Evolutionary conservation across 2,113 vertebrate species (phyloP).

Genomic region (Rhea pennata): DNA sequence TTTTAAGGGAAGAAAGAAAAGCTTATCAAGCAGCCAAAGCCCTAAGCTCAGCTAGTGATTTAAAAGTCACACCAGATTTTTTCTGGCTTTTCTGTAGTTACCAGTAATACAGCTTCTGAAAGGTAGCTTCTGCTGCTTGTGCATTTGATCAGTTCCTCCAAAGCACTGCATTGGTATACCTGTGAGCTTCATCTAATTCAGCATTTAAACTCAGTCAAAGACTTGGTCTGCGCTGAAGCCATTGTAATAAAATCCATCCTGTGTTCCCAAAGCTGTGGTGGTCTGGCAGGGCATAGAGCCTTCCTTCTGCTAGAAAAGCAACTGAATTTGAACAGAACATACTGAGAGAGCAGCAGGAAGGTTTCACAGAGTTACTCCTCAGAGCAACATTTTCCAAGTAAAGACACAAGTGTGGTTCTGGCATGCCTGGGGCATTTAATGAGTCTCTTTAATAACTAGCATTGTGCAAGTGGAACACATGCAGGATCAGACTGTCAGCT

Average conservation of each 20-base stretch:
- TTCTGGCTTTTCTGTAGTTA: neutral
- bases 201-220: neutral
- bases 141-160: neutral
- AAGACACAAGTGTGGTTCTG: constrained; percentile 22
- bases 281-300: neutral
- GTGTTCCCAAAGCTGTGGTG: neutral
- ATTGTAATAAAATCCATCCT: neutral
- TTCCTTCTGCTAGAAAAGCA: constrained; percentile 1
- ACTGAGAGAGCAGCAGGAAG: neutral
- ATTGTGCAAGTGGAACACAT: constrained; percentile 39
- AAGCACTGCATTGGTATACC: neutral
- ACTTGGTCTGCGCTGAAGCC: neutral
- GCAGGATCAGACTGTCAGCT: constrained; percentile 53
- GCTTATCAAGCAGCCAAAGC: neutral
- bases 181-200: neutral
- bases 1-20: neutral
- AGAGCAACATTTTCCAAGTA: neutral
- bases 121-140: neutral
- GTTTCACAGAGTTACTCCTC: neutral
- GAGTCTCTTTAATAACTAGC: constrained; percentile 41
- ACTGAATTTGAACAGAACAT: neutral
- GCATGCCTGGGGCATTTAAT: constrained; percentile 16
- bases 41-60: neutral
- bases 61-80: neutral
- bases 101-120: neutral